Conservation (phyloP, 1,140 invertebrate species). For the Pseudomyrmex gracilis region DNA sequence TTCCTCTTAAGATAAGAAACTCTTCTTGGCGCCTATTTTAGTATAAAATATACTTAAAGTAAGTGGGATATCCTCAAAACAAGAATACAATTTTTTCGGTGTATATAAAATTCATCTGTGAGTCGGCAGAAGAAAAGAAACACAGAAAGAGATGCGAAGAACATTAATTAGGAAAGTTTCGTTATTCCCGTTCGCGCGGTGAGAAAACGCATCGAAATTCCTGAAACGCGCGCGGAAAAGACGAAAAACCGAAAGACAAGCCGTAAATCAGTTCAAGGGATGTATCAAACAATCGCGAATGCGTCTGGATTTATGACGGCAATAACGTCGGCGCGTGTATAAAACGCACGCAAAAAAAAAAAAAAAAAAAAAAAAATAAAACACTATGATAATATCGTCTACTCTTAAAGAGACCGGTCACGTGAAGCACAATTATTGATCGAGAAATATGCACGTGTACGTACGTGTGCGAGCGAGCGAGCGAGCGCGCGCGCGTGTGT, state of each 20-base stretch:
- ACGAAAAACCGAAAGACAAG: constrained; percentile 52
- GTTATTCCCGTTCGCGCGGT: not conserved
- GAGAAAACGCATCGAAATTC: constrained; percentile 12
- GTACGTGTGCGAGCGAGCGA: not conserved
- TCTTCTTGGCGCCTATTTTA: no score
- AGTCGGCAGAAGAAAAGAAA: not conserved
- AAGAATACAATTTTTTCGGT: no score
- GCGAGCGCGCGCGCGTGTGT: not conserved
- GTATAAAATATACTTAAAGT: no score
- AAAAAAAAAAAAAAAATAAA: constrained; percentile 69
- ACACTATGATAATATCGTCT: constrained; percentile 65
- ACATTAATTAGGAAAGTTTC: constrained; percentile 7
- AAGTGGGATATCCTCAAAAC: no score
- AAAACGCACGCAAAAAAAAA: constrained; percentile 56
- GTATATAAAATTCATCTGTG: not conserved
- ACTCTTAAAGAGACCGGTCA: constrained; percentile 23
- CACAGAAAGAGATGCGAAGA: not conserved
- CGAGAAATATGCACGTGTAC: not conserved
- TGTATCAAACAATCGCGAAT: constrained; percentile 64
- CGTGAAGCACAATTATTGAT: not conserved
- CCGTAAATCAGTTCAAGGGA: constrained; percentile 60
- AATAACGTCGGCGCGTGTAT: constrained; percentile 62
- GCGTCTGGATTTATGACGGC: constrained; percentile 68
- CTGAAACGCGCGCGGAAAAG: constrained; percentile 4
- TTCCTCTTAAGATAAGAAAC: no score